These are phyloP conservation scores for Xanthorhoe spadicearia DNA, from an alignment of 2,888 invertebrate genomes.

Conservation along the genomic window DNA sequence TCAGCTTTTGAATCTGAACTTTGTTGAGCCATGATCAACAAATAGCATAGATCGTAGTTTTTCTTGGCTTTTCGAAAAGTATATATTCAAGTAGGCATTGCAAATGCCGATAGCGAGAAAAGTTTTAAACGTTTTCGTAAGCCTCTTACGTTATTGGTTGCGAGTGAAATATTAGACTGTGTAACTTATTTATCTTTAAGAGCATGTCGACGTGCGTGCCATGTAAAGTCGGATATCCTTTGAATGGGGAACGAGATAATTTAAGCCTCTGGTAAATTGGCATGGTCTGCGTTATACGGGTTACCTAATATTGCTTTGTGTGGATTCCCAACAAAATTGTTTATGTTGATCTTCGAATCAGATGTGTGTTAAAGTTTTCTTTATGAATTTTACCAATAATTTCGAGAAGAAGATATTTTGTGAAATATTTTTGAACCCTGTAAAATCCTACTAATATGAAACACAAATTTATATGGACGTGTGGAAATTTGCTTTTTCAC, in stretches of 20 bases:
- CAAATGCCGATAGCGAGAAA: slow-evolving; percentile 30
- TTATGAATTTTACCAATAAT: no score
- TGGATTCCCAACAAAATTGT: neutral
- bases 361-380: no score
- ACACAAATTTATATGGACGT: no score
- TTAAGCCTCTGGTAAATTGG: slow-evolving; percentile 13
- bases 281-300: neutral
- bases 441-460: no score
- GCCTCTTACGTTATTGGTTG: slow-evolving; percentile 44
- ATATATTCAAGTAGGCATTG: slow-evolving; percentile 31
- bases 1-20: slow-evolving; percentile 1
- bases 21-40: neutral
- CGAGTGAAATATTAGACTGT: slow-evolving; percentile 43
- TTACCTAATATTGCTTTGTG: neutral
- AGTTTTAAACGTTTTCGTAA: slow-evolving; percentile 37
- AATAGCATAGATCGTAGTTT: neutral
- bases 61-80: slow-evolving; percentile 6
- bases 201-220: slow-evolving; percentile 39
- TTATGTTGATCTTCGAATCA: neutral
- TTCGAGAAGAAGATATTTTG: no score
- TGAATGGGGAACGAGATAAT: slow-evolving; percentile 34
- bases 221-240: slow-evolving; percentile 35
- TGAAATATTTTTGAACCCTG: no score
- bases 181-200: slow-evolving; percentile 41
- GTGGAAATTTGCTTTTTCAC: no score